Base-by-base conservation (phyloP, 2,797 vertebrate genomes). In the Tenualosa ilisha region DNA sequence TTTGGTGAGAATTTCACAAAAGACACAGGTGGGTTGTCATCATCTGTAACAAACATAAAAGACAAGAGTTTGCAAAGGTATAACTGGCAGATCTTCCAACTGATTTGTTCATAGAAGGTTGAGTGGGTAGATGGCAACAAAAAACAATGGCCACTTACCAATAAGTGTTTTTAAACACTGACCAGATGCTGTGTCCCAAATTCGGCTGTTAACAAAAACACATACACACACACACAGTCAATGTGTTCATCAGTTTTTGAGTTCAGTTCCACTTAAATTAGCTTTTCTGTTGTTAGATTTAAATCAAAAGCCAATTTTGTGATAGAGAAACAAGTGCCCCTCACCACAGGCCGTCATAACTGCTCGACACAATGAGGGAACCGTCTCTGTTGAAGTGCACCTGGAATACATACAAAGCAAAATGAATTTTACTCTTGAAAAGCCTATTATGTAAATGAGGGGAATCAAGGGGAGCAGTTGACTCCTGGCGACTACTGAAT, bases 131-230 rank as follows among this genome's bases (percentile, higher is more conserved):
- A 8, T 43, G 7, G 40, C 68, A 72, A 37, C 65, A 75, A 59
- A 6, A 11, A 63, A 6, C 17, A 82, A 81, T 72, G 22, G 5
- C 6, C 59, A 88, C 96, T 97, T 92, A 99, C 98, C 98, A 15
- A 99, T 99, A 88, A 99, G 96, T 0, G 98, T 99, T 96, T 99
- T 99, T 93, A 99, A 95, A 94, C 98, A 99, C 95, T 99, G 98
- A 2, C 98, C 98, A 0, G 98, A 99, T 0, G 98, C 98, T 0
- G 98, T 99, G 93, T 99, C 98, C 98, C 98, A 99, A 94, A 99
- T 99, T 86, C 98, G 98, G 89, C 98, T 99, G 91, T 43, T 65
- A 81, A 89, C 0, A 87, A 83, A 83, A 51, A 31, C 50, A 51
- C 50, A 49, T 2, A 49, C 46, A 49, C 46, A 49, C 46, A 49